Conservation (phyloP, 2,888 invertebrate species). For the Ligdia adustata region DNA sequence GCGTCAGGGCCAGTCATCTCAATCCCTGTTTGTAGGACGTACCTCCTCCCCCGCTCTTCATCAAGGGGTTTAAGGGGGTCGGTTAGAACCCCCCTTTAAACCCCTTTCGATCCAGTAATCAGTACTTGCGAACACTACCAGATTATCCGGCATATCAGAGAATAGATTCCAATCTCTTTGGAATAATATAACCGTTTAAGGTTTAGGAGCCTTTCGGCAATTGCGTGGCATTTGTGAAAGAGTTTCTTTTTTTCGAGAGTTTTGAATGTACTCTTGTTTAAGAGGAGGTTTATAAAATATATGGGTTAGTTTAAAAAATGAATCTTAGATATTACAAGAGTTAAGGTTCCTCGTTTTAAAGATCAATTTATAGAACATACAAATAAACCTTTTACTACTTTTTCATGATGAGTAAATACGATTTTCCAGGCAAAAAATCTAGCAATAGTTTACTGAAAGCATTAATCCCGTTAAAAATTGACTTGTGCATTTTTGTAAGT, state of each 20-base stretch:
- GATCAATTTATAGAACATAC: too few species aligned
- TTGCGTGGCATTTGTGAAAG: slow-evolving; percentile 21
- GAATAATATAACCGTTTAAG: slow-evolving; percentile 29
- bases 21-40: slow-evolving; percentile 64
- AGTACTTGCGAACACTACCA: slow-evolving; percentile 45
- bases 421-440: too few species aligned
- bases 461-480: too few species aligned
- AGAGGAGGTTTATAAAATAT: slow-evolving; percentile 7
- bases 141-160: slow-evolving; percentile 26
- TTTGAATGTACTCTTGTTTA: slow-evolving; percentile 10
- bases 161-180: slow-evolving; percentile 28
- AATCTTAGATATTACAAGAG: too few species aligned
- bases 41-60: slow-evolving; percentile 31
- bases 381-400: too few species aligned
- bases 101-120: slow-evolving; percentile 51
- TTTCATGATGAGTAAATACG: too few species aligned
- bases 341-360: too few species aligned
- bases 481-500: too few species aligned
- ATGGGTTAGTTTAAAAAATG: not conserved
- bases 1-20: slow-evolving; percentile 65
- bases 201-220: slow-evolving; percentile 17
- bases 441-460: too few species aligned
- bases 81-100: slow-evolving; percentile 23
- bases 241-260: slow-evolving; percentile 18
- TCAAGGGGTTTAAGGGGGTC: slow-evolving; percentile 4